Evolutionary conservation across 1,140 invertebrate genomes (phyloP).

Genomic region (Heliconius nattereri): DNA sequence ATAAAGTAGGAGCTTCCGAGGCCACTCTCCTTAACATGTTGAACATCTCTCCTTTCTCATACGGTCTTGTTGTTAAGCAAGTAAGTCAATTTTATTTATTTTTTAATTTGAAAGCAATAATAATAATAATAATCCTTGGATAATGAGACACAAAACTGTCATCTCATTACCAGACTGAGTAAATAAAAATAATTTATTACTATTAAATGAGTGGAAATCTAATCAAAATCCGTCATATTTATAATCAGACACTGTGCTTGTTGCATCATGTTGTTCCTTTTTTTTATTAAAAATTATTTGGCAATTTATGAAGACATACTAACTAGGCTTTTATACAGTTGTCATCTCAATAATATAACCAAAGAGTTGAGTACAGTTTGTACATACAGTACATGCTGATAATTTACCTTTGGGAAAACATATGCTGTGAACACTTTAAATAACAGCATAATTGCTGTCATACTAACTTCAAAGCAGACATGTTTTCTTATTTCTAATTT

Average conservation of each 20-base stretch:
- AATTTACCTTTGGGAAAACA: conserved; percentile 77
- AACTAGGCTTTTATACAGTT: neutral
- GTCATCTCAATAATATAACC: conserved; percentile 38
- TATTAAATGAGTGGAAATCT: no score
- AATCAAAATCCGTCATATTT: no score
- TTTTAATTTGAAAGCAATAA: neutral
- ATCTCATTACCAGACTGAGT: no score
- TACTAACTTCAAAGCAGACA: conserved; percentile 50
- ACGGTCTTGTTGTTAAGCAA: conserved; percentile 96
- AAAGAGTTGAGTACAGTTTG: conserved; percentile 78
- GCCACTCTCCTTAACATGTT: conserved; percentile 99
- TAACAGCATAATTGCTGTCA: conserved; percentile 43
- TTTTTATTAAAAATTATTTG: no score
- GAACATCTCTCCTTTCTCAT: conserved; percentile 99
- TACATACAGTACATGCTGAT: conserved; percentile 60
- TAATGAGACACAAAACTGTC: no score
- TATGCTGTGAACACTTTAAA: conserved; percentile 38
- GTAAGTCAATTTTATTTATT: conserved; percentile 40
- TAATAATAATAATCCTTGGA: no score
- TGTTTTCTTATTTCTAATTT: neutral
- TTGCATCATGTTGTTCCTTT: no score
- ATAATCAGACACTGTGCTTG: no score
- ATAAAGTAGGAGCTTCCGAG: conserved; percentile 99
- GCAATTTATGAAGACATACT: no score
- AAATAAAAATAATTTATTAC: no score